phyloP scores from a whole-genome alignment of 2,888 invertebrate species.

The Magallana nippona region DNA sequence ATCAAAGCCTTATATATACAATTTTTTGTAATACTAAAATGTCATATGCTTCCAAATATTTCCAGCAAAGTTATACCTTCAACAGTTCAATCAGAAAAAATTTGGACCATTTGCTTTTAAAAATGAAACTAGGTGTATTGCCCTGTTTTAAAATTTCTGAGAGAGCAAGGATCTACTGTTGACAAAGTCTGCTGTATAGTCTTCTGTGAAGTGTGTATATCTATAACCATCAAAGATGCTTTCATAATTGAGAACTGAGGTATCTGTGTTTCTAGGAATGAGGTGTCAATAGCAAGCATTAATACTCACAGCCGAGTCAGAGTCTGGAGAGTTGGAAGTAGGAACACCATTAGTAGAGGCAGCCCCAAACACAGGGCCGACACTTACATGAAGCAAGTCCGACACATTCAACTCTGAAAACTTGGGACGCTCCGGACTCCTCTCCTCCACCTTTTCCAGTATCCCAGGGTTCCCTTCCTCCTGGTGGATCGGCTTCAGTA shows the following conservation, averaged over 20 bases:
- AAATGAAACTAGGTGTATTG: too few species aligned
- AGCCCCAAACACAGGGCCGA: constrained; percentile 51
- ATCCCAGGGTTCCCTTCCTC: constrained; percentile 4
- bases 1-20: too few species aligned
- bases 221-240: too few species aligned
- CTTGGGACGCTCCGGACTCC: constrained; percentile 30
- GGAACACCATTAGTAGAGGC: constrained; percentile 58
- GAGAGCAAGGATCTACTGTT: too few species aligned
- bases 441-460: background rate
- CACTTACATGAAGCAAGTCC: constrained; percentile 73
- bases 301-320: constrained; percentile 67
- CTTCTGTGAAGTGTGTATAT: too few species aligned
- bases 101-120: too few species aligned
- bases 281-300: constrained; percentile 39
- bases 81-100: too few species aligned
- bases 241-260: background rate
- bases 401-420: constrained; percentile 63
- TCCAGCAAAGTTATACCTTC: too few species aligned
- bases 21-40: too few species aligned
- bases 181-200: too few species aligned
- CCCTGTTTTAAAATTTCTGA: too few species aligned
- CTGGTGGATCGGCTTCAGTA: background rate
- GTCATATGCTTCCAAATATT: too few species aligned
- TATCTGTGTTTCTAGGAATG: constrained; percentile 26
- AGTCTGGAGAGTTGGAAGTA: constrained; percentile 63